phyloP scores from a whole-genome alignment of 1,140 invertebrate genomes.

The Ganaspis sp. region DNA sequence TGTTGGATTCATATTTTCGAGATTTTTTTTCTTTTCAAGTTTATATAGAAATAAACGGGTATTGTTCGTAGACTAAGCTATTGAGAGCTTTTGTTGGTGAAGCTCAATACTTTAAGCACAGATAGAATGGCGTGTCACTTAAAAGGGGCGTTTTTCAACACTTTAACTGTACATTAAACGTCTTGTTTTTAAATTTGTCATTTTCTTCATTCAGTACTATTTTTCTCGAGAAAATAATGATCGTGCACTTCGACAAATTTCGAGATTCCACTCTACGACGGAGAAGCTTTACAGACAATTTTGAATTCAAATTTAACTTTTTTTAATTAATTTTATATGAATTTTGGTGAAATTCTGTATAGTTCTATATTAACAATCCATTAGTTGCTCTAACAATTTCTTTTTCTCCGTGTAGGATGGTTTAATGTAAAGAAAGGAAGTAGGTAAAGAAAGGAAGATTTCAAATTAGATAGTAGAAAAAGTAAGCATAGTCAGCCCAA shows the following conservation, averaged over 20 bases:
- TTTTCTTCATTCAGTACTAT: constrained; percentile 24
- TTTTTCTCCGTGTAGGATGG: too few species aligned
- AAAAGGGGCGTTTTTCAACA: not conserved
- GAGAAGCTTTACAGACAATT: too few species aligned
- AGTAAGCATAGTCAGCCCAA: too few species aligned
- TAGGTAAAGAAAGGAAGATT: too few species aligned
- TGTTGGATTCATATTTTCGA: not conserved
- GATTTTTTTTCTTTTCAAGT: not conserved
- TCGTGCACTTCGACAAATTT: constrained; percentile 27
- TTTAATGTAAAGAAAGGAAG: too few species aligned
- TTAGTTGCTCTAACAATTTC: too few species aligned
- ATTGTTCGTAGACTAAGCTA: constrained; percentile 5
- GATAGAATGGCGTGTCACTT: not conserved
- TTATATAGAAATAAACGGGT: constrained; percentile 5
- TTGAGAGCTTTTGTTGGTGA: not conserved
- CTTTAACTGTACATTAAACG: not conserved
- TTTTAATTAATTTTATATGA: too few species aligned
- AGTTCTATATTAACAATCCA: too few species aligned
- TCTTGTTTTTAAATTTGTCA: not conserved
- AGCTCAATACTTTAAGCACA: not conserved
- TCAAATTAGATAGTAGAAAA: too few species aligned
- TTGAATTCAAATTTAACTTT: constrained; percentile 39
- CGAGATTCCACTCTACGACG: too few species aligned
- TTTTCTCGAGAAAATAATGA: constrained; percentile 12
- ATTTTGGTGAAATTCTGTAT: too few species aligned